Evolutionary conservation across 2,113 vertebrate species (phyloP).

Genomic region (Upupa epops): DNA sequence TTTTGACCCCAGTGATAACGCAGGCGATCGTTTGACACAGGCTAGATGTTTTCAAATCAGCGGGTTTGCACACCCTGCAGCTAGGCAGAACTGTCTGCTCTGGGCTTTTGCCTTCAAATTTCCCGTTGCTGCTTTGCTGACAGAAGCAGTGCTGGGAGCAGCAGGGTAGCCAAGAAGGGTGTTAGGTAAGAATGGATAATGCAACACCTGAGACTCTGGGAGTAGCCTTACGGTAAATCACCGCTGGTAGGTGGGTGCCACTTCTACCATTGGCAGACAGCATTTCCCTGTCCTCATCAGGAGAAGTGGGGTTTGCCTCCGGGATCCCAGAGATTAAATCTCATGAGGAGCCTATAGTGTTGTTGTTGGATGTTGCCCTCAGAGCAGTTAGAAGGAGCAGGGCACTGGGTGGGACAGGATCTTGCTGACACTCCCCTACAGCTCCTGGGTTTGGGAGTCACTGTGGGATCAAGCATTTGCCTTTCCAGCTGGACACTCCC

Average conservation of each 20-base stretch:
- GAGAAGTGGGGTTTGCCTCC: background rate
- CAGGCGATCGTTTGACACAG: background rate
- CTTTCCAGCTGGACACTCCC: constrained; percentile 43
- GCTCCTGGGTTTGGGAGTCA: constrained; percentile 4
- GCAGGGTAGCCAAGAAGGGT: background rate
- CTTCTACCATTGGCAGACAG: background rate
- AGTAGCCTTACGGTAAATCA: constrained; percentile 17
- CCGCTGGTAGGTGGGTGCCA: background rate
- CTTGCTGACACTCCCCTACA: background rate
- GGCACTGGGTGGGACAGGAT: constrained; percentile 23
- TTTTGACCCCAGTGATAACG: background rate
- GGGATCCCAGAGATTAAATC: background rate
- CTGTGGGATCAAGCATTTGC: constrained; percentile 14
- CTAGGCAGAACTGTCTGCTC: background rate
- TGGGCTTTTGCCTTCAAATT: background rate
- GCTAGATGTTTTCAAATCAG: background rate
- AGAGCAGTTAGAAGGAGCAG: background rate
- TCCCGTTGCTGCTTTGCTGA: background rate
- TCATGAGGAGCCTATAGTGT: background rate
- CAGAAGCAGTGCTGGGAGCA: background rate
- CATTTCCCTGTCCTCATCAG: background rate
- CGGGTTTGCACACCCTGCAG: background rate
- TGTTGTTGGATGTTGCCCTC: background rate
- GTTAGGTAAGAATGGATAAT: constrained; percentile 1
- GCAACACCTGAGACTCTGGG: constrained; percentile 1